Percentiles rank a stretch among this genome's conserved stretches.
Evolutionary conservation across 2,888 invertebrate species (phyloP).

Genomic region (Esperia sulphurella): DNA sequence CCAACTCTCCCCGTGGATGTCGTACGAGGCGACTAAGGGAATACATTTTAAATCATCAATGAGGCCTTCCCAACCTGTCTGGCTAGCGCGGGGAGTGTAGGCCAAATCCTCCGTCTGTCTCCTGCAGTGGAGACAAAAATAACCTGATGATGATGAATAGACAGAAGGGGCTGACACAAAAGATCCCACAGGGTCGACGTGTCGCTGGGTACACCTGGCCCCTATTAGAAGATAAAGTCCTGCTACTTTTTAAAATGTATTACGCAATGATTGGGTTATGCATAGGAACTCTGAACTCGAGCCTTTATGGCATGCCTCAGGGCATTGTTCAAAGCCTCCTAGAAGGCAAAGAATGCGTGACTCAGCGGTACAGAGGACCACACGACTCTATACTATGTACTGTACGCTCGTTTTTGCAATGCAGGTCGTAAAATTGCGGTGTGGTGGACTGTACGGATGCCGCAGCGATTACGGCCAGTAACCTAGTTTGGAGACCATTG

Average conservation of each 20-base stretch:
- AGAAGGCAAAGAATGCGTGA: conserved; percentile 17
- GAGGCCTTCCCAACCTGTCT: too few relatives aligned
- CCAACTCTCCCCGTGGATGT: too few relatives aligned
- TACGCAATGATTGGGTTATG: conserved; percentile 12
- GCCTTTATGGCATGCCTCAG: conserved; percentile 14
- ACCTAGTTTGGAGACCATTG: conserved; percentile 22
- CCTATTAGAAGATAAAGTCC: background rate
- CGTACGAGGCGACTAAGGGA: too few relatives aligned
- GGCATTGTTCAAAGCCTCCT: conserved; percentile 19
- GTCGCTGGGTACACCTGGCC: too few relatives aligned
- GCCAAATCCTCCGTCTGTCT: too few relatives aligned
- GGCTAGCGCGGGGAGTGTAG: too few relatives aligned
- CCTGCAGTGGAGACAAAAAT: too few relatives aligned
- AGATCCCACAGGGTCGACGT: too few relatives aligned
- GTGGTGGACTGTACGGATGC: conserved; percentile 8
- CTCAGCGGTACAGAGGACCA: conserved; percentile 14
- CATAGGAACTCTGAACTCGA: conserved; percentile 18
- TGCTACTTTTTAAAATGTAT: background rate
- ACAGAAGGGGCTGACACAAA: too few relatives aligned
- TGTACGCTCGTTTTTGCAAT: background rate
- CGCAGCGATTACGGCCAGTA: conserved; percentile 10
- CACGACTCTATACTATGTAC: background rate
- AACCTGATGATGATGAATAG: too few relatives aligned
- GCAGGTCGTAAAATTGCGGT: background rate
- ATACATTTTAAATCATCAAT: too few relatives aligned